phyloP scores from a whole-genome alignment of 37 sponge, comb jelly and placozoan genomes.

The Halichondria panicea region DNA sequence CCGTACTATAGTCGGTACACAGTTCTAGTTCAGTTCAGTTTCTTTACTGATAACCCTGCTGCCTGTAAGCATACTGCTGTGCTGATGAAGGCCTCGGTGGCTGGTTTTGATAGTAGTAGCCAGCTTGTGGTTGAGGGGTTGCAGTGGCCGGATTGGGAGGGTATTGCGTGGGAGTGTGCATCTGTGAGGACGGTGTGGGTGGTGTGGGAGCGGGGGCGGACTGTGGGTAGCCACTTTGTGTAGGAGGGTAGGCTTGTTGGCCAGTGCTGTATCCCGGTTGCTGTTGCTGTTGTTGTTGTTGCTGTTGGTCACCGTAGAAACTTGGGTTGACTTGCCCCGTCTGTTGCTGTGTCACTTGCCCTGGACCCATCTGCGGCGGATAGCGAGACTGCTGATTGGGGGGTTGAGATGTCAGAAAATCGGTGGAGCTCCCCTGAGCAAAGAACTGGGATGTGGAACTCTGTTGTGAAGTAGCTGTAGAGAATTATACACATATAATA shows the following conservation, averaged over 20 bases:
- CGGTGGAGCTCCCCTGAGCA: background rate
- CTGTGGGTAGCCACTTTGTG: slow-evolving; percentile 6
- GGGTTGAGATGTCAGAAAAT: background rate
- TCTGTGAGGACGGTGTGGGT: background rate
- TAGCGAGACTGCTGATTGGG: background rate
- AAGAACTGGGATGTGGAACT: background rate
- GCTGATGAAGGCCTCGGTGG: too few species aligned
- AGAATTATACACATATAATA: background rate
- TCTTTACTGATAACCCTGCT: too few species aligned
- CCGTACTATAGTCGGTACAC: too few species aligned
- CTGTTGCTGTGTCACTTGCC: too few species aligned
- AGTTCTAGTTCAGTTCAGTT: too few species aligned
- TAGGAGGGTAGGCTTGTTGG: background rate
- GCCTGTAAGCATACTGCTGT: too few species aligned
- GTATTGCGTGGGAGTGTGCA: background rate
- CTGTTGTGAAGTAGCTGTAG: background rate
- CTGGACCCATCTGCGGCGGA: too few species aligned
- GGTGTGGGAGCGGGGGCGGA: background rate
- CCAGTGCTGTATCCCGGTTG: background rate
- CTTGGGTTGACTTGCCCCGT: too few species aligned
- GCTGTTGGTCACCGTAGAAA: too few species aligned
- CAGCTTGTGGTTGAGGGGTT: background rate
- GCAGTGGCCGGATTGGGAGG: background rate
- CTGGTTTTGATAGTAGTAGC: too few species aligned
- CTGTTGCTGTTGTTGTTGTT: slow-evolving; percentile 11